Percentiles rank a stretch among this genome's conserved stretches.
Evolutionary conservation across 2,797 vertebrate genomes (phyloP).

Genomic region (Hipposideros larvatus): DNA sequence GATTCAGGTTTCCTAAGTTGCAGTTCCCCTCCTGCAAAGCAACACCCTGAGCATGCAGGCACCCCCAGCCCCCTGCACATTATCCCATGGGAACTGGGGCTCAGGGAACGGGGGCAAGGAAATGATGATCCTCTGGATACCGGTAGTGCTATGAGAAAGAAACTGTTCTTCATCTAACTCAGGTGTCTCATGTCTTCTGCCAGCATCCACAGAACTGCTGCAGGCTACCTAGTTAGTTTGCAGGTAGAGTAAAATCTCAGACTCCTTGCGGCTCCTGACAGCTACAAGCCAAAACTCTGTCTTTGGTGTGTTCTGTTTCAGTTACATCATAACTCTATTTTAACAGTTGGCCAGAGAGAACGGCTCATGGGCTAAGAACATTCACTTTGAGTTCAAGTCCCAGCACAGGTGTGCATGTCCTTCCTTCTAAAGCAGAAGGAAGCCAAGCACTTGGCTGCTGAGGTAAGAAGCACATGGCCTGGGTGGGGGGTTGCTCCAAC

Average conservation of each 20-base stretch:
- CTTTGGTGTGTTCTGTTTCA: not conserved
- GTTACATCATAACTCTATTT: not conserved
- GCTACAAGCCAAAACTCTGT: not conserved
- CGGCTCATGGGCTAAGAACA: not conserved
- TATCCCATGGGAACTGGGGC: not conserved
- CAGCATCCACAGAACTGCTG: not conserved
- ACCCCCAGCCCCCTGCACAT: not conserved
- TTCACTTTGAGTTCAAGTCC: not conserved
- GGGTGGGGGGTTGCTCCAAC: not conserved
- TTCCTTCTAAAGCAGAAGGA: not conserved
- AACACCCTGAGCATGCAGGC: fast-evolving
- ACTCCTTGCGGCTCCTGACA: not conserved
- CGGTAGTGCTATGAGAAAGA: not conserved
- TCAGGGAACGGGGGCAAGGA: not conserved
- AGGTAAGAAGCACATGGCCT: not conserved
- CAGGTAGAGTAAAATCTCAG: not conserved
- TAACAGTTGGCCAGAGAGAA: not conserved
- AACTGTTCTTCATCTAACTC: not conserved
- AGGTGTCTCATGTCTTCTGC: not conserved
- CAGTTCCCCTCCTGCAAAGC: not conserved
- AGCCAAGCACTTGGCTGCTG: not conserved
- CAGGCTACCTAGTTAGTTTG: not conserved
- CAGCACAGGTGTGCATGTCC: not conserved
- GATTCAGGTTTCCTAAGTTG: not conserved
- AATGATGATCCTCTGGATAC: not conserved